phyloP scores from a whole-genome alignment of 2,888 invertebrate species.

The Ectemnius continuus region DNA sequence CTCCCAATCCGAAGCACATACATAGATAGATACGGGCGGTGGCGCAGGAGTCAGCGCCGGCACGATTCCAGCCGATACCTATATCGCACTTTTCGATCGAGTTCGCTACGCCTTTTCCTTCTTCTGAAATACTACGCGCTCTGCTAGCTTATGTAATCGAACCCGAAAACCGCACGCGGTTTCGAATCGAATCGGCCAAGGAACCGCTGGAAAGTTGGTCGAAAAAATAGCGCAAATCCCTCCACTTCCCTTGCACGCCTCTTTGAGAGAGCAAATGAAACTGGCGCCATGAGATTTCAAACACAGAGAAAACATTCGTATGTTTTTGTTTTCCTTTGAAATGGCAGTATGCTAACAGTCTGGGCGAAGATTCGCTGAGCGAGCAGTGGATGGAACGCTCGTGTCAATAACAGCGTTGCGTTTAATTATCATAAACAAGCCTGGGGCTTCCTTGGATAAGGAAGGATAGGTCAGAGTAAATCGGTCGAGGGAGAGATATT shows the following conservation, averaged over 20 bases:
- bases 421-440: constrained; percentile 48
- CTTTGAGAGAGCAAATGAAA: too few relatives aligned
- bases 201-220: too few relatives aligned
- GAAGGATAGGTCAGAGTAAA: constrained; percentile 42
- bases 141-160: constrained; percentile 37
- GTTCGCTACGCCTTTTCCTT: constrained; percentile 37
- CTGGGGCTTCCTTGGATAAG: constrained; percentile 8
- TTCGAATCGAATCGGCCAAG: too few relatives aligned
- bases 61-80: constrained; percentile 13
- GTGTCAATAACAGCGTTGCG: constrained; percentile 28
- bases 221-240: too few relatives aligned
- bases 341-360: too few relatives aligned
- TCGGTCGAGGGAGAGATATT: constrained; percentile 40
- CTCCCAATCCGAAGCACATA: constrained; percentile 18
- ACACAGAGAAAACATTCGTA: neutral
- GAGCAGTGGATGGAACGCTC: neutral
- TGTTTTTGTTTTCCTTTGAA: neutral
- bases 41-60: neutral
- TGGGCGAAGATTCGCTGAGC: neutral
- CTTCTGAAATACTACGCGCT: constrained; percentile 44
- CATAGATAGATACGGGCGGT: too few relatives aligned
- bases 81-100: constrained; percentile 33
- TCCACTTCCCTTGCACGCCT: too few relatives aligned
- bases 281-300: too few relatives aligned
- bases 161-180: neutral